These are phyloP conservation scores for Pipistrellus pygmaeus DNA, from an alignment of 2,797 vertebrate genomes.

Conservation along the genomic window DNA sequence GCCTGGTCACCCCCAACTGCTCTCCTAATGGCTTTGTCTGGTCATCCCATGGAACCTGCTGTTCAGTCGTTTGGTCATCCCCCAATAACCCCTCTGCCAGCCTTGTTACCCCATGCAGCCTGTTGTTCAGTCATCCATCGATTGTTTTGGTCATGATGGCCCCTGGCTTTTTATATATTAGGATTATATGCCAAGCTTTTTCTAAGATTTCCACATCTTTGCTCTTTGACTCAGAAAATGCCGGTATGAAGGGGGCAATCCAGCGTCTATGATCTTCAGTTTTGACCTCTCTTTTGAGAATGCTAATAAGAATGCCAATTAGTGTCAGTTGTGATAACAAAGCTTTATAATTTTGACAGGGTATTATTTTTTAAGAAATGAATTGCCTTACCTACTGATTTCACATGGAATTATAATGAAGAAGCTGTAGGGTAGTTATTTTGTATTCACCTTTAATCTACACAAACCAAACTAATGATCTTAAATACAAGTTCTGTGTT, in stretches of 20 bases:
- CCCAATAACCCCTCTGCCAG: too few relatives aligned
- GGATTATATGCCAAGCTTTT: not conserved
- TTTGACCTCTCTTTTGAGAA: conserved; percentile 65
- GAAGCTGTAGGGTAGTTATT: not conserved
- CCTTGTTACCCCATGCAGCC: too few relatives aligned
- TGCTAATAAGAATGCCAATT: conserved; percentile 67
- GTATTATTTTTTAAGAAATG: conserved; percentile 62
- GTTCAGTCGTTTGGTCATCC: too few relatives aligned
- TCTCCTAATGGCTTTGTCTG: too few relatives aligned
- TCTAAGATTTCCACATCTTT: conserved; percentile 41
- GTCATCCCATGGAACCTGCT: too few relatives aligned
- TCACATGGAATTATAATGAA: not conserved
- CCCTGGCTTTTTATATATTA: too few relatives aligned
- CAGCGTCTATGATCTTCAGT: not conserved
- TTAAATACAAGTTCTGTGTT: not conserved
- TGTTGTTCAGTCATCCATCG: too few relatives aligned
- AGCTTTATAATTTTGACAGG: conserved; percentile 54
- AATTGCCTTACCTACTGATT: not conserved
- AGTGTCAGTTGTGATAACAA: conserved; percentile 46
- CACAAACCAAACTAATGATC: conserved; percentile 11
- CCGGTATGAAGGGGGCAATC: conserved; percentile 32
- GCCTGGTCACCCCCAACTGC: too few relatives aligned
- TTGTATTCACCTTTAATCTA: not conserved
- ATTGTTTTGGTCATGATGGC: too few relatives aligned
- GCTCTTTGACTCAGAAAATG: conserved; percentile 55